Conservation (phyloP, 2,113 vertebrate genomes). For the Gymnorhina tibicen region DNA sequence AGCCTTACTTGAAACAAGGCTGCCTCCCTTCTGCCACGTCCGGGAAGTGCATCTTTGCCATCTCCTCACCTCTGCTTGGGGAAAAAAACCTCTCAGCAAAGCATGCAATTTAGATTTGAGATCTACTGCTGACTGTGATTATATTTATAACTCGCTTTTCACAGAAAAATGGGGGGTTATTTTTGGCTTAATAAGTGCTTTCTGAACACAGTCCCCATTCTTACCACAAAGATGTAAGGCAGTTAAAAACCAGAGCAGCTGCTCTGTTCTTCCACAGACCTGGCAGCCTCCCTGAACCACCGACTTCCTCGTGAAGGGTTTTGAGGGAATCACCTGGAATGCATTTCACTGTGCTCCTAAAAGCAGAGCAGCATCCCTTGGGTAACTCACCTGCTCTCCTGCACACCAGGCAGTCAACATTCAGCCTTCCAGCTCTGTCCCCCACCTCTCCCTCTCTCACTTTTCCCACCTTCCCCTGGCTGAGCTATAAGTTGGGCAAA, state of each 20-base stretch:
- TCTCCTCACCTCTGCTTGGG: slow-evolving; percentile 28
- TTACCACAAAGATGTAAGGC: slow-evolving; percentile 53
- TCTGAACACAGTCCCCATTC: slow-evolving; percentile 28
- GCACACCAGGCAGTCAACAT: neutral
- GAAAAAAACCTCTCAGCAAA: slow-evolving; percentile 40
- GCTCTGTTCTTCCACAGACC: neutral
- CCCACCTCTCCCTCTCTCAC: neutral
- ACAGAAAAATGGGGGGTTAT: slow-evolving; percentile 65
- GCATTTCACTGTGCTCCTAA: neutral
- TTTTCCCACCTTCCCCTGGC: accelerated
- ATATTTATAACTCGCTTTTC: slow-evolving; percentile 56
- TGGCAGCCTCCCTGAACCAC: neutral
- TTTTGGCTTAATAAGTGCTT: slow-evolving; percentile 65
- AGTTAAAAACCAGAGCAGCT: slow-evolving; percentile 51
- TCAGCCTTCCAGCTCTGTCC: neutral
- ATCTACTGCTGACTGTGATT: slow-evolving; percentile 52
- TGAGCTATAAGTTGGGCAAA: neutral
- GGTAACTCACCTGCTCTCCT: neutral
- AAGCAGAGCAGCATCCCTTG: neutral
- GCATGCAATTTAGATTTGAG: slow-evolving; percentile 55
- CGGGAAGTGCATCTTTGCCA: slow-evolving; percentile 69
- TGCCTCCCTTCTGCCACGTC: slow-evolving; percentile 84
- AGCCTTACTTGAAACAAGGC: slow-evolving; percentile 89
- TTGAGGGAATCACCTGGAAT: neutral
- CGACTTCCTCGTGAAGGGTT: neutral